Evolutionary conservation across 2,888 invertebrate species (phyloP), one percentile per base, ranked within the genome.

Genomic region (Dicycla oo): DNA sequence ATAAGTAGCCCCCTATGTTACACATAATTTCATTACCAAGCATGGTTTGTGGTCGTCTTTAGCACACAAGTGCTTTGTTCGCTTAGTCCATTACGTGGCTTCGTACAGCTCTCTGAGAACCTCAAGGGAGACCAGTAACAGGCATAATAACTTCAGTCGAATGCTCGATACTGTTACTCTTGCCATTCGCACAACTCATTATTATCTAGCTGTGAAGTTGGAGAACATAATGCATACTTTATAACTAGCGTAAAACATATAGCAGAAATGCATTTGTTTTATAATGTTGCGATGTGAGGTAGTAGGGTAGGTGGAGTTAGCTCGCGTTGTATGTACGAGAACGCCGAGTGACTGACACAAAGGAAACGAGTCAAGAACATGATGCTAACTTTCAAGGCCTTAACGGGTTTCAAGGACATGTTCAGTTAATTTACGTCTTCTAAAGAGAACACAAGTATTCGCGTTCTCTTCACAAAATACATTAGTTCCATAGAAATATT

Each of bases 111-210:
- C 78, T 81, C 76, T 78, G 82, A 83, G 82, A 86, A 86, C 86
- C 88, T 87, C 87, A 80, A 61, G 88, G 87, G 89, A 86, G 82
- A 81, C 86, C 82, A 86, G 88, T 87, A 85, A 87, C 85, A 88
- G 87, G 87, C 88, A 88, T 89, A 90, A 89, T 90, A 89, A 89
- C 87, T 90, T 89, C 82, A 87, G 86, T 86, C 78, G 82, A 86
- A 86, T 86, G 82, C 84, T 85, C 87, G 51, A 76, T 84, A 74
- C 61, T 70, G 71, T 73, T 69, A 53, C 69, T 85, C 82, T 85
- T 82, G 80, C 84, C 81, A 78, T 85, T 78, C 80, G 78, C 83
- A 83, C 77, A 80, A 78, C 73, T 86, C 78, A 76, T 83, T 78
- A 78, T 78, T 83, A 82, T 84, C 63, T 81, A 70, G 23, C 30